Conservation (phyloP, 2,888 invertebrate genomes). For the Lasioglossum calceatum region DNA sequence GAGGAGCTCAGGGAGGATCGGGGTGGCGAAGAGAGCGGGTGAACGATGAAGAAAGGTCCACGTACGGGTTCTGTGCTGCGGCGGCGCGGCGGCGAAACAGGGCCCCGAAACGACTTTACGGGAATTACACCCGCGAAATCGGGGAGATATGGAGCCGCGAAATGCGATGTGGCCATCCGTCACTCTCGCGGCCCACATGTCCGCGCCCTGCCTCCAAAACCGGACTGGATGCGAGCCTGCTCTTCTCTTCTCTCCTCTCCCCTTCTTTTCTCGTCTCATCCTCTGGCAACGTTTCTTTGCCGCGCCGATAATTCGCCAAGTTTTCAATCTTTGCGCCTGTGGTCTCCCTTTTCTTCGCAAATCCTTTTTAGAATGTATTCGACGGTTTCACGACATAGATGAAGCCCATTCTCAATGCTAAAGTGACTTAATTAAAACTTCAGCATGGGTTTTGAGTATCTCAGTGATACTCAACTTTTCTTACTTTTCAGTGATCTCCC, state of each 20-base stretch:
- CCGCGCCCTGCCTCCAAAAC: constrained; percentile 63
- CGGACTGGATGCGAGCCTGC: constrained; percentile 19
- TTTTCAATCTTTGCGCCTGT: background rate
- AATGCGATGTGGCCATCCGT: constrained; percentile 84
- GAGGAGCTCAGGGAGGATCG: background rate
- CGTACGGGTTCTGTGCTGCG: constrained; percentile 41
- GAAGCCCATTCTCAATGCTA: too few relatives aligned
- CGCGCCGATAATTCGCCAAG: background rate
- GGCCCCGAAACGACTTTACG: constrained; percentile 83
- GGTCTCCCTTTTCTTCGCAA: background rate
- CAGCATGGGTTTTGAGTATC: too few relatives aligned
- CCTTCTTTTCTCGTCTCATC: background rate
- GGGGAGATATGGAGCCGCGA: constrained; percentile 83
- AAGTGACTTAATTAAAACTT: too few relatives aligned
- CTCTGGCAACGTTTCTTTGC: constrained; percentile 1
- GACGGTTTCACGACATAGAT: background rate
- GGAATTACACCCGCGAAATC: constrained; percentile 84
- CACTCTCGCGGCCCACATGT: constrained; percentile 78
- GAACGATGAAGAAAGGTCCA: constrained; percentile 57
- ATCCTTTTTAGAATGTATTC: background rate
- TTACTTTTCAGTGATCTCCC: too few relatives aligned
- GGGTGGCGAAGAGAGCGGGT: constrained; percentile 24
- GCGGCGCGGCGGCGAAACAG: constrained; percentile 66
- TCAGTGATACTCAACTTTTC: too few relatives aligned
- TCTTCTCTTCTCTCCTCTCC: constrained; percentile 28